These are phyloP conservation scores for Exocentrus adspersus DNA, from an alignment of 2,888 invertebrate species.

Conservation along the genomic window DNA sequence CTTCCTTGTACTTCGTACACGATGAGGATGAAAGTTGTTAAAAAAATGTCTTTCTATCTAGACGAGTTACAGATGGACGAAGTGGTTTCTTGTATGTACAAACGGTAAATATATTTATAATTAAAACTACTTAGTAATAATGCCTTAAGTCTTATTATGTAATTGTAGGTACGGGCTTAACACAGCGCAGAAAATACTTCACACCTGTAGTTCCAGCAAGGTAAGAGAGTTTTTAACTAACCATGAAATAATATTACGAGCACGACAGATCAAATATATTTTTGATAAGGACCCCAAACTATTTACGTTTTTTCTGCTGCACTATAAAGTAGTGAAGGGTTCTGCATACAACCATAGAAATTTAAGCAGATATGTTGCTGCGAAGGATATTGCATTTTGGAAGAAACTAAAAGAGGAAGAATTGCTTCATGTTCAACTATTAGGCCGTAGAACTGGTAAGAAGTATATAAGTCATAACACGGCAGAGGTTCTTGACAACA, in stretches of 20 bases:
- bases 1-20: slow-evolving; percentile 40
- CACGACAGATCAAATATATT: slow-evolving; percentile 42
- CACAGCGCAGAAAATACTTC: slow-evolving; percentile 41
- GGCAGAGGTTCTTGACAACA: slow-evolving; percentile 35
- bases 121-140: background rate
- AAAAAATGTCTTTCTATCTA: slow-evolving; percentile 32
- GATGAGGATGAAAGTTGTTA: slow-evolving; percentile 42
- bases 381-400: slow-evolving; percentile 37
- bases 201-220: slow-evolving; percentile 45
- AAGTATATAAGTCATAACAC: slow-evolving; percentile 29
- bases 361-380: slow-evolving; percentile 36
- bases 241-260: slow-evolving; percentile 35
- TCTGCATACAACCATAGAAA: slow-evolving; percentile 28
- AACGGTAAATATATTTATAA: slow-evolving; percentile 27
- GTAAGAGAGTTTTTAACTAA: slow-evolving; percentile 35
- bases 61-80: slow-evolving; percentile 36
- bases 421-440: background rate
- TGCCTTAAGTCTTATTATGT: too few species aligned
- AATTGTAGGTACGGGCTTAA: slow-evolving; percentile 47
- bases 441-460: slow-evolving; percentile 40
- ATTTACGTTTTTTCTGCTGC: slow-evolving; percentile 37
- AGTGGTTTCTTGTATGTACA: slow-evolving; percentile 37
- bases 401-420: slow-evolving; percentile 30
- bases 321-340: slow-evolving; percentile 26
- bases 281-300: slow-evolving; percentile 36